Base-by-base conservation (phyloP, 2,797 vertebrate genomes). In the Lagocephalus sceleratus region DNA sequence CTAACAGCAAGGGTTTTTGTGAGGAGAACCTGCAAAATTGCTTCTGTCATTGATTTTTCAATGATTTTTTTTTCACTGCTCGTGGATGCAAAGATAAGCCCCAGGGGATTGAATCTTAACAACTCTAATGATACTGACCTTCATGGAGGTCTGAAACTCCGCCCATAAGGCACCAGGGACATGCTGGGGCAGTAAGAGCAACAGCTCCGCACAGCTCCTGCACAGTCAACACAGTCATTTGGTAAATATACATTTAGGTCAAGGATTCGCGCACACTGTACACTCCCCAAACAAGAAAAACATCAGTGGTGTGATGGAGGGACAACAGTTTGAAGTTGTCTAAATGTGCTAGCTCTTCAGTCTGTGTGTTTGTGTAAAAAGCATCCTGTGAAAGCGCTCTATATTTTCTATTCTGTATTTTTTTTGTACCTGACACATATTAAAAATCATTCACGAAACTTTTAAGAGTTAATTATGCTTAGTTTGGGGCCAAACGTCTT, bases 201-300 rank as follows among this genome's bases (percentile, higher is more conserved):
- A 86, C 89, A 98, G 94, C 90, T 99, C 96, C 83, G 93, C 93
- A 91, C 96, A 99, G 91, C 94, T 99, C 94, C 97, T 99, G 85
- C 64, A 42, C 75, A 83, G 63, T 52, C 57, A 86, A 81, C 66
- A 79, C 56, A 71, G 70, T 21, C 55, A 66, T 71, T 80, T 73
- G 65, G 79, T 79, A 74, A 71, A 66, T 67, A 64, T 43, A 70
- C 26, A 83, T 82, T 75, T 79, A 66, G 81, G 78, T 83, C 76
- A 84, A 70, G 78, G 78, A 71, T 77, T 66, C 63, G 57, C 41
- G 60, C 45, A 64, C 60, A 55, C 39, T 45, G 56, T 17, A 50
- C 46, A 35, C 32, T 42, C 17, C 17, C 40, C 40, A n/a, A 19
- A 68, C 60, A 73, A 53, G 59, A 61, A 57, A 47, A 25, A 32